Evolutionary conservation across 2,113 vertebrate genomes (phyloP), one percentile per base, ranked within the genome.

Genomic region (Limanda limanda): DNA sequence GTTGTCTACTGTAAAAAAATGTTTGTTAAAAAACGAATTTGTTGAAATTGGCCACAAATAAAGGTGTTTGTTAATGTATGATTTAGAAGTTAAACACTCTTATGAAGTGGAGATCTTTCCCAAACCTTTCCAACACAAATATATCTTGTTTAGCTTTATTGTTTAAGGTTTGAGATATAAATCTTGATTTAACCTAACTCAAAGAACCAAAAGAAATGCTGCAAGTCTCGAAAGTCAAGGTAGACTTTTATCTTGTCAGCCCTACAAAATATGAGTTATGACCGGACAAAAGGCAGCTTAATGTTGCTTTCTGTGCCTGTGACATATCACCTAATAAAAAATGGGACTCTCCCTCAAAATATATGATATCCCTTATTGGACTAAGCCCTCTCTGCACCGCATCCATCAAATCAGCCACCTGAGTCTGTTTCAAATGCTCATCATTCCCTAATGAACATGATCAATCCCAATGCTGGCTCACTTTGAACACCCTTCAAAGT

Each of bases 171-270:
- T 87, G 86, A 91, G 86, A 91, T 86, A 85, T 80, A 70, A 51
- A 68, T 89, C 70, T 86, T 85, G 72, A 84, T 86, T 85, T 86
- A 88, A 91, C 91, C 9, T 24, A 9, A 12, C 54, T 23, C n/a
- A 56, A 24, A 56, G 12, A 89, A 91, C 71, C 37, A 72, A 70
- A 61, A 78, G 9, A 79, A 81, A 88, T 18, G 58, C 75, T 79
- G 60, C 14, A 37, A 76, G 35, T 82, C 70, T 79, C 75, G 61
- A 87, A 88, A 88, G 87, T 85, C 84, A 84, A 84, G 79, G 79
- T 82, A 76, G 62, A 90, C 85, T 89, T 91, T 88, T 84, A 89
- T 87, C 89, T 86, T 88, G 86, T 89, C 81, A 88, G 67, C 54
- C 57, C 1, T 31, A 68, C 82, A 83, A 84, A 89, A 88, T 85